phyloP scores from a whole-genome alignment of 2,888 invertebrate genomes.

The Diarsia dahlii region DNA sequence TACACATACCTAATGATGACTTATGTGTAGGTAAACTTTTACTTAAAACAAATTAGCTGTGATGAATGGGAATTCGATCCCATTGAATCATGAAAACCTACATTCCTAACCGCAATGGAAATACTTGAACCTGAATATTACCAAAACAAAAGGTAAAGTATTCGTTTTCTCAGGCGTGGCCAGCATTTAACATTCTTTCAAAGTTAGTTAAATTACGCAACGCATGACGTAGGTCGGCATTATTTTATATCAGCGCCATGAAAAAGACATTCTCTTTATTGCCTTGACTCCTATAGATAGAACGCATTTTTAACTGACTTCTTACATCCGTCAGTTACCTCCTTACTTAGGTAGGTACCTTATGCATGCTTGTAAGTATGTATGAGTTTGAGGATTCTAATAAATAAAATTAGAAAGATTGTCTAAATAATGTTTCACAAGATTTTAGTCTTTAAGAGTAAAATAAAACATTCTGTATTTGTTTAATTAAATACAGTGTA shows the following conservation, averaged over 20 bases:
- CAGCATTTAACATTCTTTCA: conserved; percentile 8
- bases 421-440: not conserved
- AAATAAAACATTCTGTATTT: not conserved
- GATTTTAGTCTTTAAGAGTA: not conserved
- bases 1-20: not conserved
- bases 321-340: conserved; percentile 10
- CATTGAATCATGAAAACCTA: conserved; percentile 2
- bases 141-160: not conserved
- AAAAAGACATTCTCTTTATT: conserved; percentile 30
- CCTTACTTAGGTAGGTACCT: not conserved
- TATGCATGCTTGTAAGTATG: not conserved
- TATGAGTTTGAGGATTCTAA: not conserved
- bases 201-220: conserved; percentile 37
- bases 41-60: conserved; percentile 5
- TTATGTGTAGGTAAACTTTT: not conserved
- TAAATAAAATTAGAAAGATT: not conserved
- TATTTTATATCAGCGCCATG: conserved; percentile 22
- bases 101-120: not conserved
- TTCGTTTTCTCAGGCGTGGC: conserved; percentile 4
- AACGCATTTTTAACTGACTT: conserved; percentile 9
- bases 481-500: not conserved
- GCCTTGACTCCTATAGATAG: conserved; percentile 27
- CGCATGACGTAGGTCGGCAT: conserved; percentile 15
- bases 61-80: conserved; percentile 1
- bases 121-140: conserved; percentile 5